phyloP scores from a whole-genome alignment of 2,888 invertebrate genomes.

The Chaitophorus viminalis region DNA sequence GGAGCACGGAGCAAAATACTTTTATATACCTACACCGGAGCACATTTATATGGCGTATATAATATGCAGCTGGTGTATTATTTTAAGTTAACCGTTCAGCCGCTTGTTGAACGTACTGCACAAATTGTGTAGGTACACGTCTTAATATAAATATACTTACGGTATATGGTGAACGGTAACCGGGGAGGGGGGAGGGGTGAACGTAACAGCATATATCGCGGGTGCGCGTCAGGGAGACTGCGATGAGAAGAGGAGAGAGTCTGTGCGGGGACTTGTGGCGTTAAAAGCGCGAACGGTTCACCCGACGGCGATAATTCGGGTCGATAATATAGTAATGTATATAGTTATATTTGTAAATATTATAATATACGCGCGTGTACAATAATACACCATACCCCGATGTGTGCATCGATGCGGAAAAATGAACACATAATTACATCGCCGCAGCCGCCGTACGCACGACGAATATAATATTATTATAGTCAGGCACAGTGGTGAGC shows the following conservation, averaged over 20 bases:
- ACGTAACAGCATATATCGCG: not conserved
- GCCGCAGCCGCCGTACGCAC: too few species aligned
- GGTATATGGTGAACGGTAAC: not conserved
- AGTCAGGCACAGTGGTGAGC: not conserved
- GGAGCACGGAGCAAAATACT: not conserved
- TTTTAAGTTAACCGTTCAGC: not conserved
- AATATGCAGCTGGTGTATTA: not conserved
- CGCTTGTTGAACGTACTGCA: not conserved
- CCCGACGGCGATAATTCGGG: constrained; percentile 9
- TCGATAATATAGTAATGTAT: constrained; percentile 29
- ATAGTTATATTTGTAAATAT: not conserved
- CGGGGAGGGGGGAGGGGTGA: too few species aligned
- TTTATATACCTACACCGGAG: not conserved
- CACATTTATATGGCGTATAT: not conserved
- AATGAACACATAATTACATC: not conserved
- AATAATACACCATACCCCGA: not conserved
- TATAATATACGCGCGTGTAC: too few species aligned
- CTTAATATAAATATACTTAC: not conserved
- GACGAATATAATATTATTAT: too few species aligned
- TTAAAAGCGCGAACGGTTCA: not conserved
- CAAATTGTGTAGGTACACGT: not conserved
- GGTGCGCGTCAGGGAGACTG: not conserved
- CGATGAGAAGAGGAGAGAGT: not conserved
- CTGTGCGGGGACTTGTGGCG: not conserved
- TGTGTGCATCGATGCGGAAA: not conserved